Evolutionary conservation across 1,140 invertebrate species (phyloP).

Genomic region (Trachelipus rathkii): DNA sequence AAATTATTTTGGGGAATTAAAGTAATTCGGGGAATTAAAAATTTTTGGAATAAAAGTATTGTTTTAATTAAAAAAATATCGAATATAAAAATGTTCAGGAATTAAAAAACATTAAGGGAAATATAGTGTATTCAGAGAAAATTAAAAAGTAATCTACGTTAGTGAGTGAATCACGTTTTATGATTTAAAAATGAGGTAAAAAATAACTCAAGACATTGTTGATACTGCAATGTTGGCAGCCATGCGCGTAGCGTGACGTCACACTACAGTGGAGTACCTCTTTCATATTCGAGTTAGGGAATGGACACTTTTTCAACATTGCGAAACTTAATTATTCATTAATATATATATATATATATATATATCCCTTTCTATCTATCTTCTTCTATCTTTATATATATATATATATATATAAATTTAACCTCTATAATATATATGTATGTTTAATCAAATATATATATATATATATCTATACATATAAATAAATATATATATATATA

Average conservation of each 20-base stretch:
- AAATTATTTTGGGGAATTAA: no score
- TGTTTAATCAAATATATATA: background rate
- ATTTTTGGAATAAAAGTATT: no score
- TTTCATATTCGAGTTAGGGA: constrained; percentile 25
- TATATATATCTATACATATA: background rate
- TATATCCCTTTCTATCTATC: no score
- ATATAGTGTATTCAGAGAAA: constrained; percentile 31
- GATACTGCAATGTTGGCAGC: constrained; percentile 39
- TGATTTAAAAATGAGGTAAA: constrained; percentile 30
- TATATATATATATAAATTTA: background rate
- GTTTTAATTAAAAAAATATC: no score
- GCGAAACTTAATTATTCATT: no score
- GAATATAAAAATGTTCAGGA: no score
- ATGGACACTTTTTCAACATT: background rate
- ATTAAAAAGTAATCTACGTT: background rate
- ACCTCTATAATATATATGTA: background rate
- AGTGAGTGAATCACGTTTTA: no score
- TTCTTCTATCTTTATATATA: no score
- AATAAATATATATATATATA: background rate
- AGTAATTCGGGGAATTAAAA: no score
- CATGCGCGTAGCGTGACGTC: constrained; percentile 37
- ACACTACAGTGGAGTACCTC: constrained; percentile 15
- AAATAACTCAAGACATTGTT: constrained; percentile 27
- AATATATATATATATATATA: background rate
- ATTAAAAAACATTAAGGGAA: no score